These are phyloP conservation scores for Drosophila pseudotalamancana DNA, from an alignment of 2,888 invertebrate genomes.

Conservation along the genomic window DNA sequence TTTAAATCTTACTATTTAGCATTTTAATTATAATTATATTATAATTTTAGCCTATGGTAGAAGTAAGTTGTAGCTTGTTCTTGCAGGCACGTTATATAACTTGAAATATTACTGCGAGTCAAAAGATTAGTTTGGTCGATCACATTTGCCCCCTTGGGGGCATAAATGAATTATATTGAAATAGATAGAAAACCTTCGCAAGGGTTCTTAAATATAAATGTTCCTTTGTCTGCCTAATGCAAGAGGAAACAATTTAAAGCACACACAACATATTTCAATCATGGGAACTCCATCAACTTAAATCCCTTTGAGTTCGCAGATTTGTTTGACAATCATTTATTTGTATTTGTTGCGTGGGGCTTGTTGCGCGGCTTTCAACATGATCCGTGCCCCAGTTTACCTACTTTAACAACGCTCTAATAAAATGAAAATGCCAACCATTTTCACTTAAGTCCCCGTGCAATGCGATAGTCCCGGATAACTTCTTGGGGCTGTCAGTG, in stretches of 20 bases:
- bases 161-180: too few species aligned
- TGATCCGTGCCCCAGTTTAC: conserved; percentile 21
- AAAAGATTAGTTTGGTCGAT: too few species aligned
- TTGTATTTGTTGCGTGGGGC: conserved; percentile 19
- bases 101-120: too few species aligned
- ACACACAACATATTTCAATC: conserved; percentile 9
- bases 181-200: too few species aligned
- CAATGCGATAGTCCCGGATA: conserved; percentile 50
- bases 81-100: too few species aligned
- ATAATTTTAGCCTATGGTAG: too few species aligned
- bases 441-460: conserved; percentile 65
- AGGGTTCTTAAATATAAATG: background rate
- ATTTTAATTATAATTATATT: too few species aligned
- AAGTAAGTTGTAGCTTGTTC: too few species aligned
- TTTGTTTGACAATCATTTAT: conserved; percentile 34
- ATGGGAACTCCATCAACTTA: background rate
- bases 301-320: conserved; percentile 19
- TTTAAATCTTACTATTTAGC: too few species aligned
- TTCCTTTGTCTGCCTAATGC: background rate
- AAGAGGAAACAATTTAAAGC: conserved; percentile 1
- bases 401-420: conserved; percentile 47
- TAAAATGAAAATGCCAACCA: conserved; percentile 71
- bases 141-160: too few species aligned
- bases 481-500: conserved; percentile 39
- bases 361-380: conserved; percentile 40